Evolutionary conservation across 35 echinoderm and acorn worm genomes (phyloP).

Genomic region (Patiria miniata): DNA sequence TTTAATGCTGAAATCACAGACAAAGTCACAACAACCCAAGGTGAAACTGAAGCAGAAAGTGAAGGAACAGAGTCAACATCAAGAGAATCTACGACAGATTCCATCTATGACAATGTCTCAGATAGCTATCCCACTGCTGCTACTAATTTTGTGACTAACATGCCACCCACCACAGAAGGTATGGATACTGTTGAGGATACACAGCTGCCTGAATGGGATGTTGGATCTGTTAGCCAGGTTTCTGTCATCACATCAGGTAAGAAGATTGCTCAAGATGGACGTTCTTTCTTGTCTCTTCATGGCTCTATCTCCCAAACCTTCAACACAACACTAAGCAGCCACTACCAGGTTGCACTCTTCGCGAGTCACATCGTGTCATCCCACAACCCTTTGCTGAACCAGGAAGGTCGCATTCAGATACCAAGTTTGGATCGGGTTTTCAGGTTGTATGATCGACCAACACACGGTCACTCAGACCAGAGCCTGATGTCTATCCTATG

Average conservation of each 20-base stretch:
- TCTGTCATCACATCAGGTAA: background rate
- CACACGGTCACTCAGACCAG: background rate
- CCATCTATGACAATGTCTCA: too few relatives aligned
- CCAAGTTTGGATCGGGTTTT: slow-evolving; percentile 29
- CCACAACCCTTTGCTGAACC: slow-evolving; percentile 2
- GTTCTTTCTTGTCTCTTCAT: background rate
- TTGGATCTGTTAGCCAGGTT: background rate
- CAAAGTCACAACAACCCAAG: too few relatives aligned
- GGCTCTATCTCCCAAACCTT: slow-evolving; percentile 41
- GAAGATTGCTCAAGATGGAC: background rate
- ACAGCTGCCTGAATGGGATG: background rate
- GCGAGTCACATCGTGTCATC: background rate
- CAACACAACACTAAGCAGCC: background rate
- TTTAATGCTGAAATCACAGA: too few relatives aligned
- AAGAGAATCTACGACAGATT: too few relatives aligned
- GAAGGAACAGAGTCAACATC: too few relatives aligned
- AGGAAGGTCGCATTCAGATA: slow-evolving; percentile 29
- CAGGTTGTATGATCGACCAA: slow-evolving; percentile 16
- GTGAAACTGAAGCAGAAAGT: too few relatives aligned
- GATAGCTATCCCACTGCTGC: too few relatives aligned
- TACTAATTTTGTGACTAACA: too few relatives aligned
- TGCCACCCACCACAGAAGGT: too few relatives aligned
- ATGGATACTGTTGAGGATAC: background rate
- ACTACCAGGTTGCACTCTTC: slow-evolving; percentile 10
- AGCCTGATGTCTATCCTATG: background rate